Base-by-base conservation (phyloP, 2,888 invertebrate genomes). In the Ophioninae sp. region DNA sequence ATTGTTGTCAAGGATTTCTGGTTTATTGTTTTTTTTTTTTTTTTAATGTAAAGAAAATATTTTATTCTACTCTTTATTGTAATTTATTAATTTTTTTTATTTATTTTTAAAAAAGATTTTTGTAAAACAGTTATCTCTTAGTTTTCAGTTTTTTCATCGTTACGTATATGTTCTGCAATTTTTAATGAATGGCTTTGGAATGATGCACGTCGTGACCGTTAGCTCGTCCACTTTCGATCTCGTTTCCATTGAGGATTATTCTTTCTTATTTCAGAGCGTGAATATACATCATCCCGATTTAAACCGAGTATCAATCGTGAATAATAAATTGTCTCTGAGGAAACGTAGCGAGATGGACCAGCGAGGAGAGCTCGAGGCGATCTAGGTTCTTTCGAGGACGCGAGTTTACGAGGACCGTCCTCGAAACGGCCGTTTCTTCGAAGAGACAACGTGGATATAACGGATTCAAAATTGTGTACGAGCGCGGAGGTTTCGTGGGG, bases 281-380 rank as follows among this genome's bases (percentile, higher is more conserved):
- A 39, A 7, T 73, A 73, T 21, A 62, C 69, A 59, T 70, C 44
- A 41, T 65, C 64, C 8, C 20, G 59, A 76, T 76, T 76, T 50
- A 17, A 37, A 41, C 30, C 56, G 44, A 69, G 59, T 77, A 73
- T 69, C 56, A 83, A 69, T 77, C 64, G 76, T 77, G 80, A 80
- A 83, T 83, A 83, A 80, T 80, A 77, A 64, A 80, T 80, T 69
- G 80, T 80, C 83, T 76, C 73, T 77, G 80, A 77, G 44, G 67
- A 77, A 73, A 76, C 44, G 69, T 72, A 41, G 72, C 57, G 72
- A 50, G 50, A 44, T 44, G 50, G 70, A 78, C 39, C 62, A 68
- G 72, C 68, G 74, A 57, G 20, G 61, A 68, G 65, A 50, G 79
- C 76, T 80, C 76, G 67, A 64, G 80, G 79, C 76, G 68, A 80